Evolutionary conservation across 2,888 invertebrate genomes (phyloP).

Genomic region (Matsumyia berberina): DNA sequence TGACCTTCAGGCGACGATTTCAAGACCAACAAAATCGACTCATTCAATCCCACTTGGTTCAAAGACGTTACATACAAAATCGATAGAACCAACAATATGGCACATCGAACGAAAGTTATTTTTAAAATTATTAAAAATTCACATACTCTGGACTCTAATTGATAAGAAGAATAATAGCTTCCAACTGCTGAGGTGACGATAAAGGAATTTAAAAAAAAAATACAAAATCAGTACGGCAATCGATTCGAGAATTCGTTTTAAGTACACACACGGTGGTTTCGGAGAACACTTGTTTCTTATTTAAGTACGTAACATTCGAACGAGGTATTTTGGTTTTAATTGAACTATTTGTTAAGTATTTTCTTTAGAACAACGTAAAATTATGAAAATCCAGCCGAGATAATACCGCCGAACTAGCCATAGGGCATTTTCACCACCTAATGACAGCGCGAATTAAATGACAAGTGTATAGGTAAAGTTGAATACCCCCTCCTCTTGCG

Average conservation of each 20-base stretch:
- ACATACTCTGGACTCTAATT: constrained; percentile 44
- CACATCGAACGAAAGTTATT: not conserved
- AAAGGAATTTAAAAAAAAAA: not conserved
- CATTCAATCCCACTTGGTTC: constrained; percentile 8
- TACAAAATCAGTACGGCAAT: not conserved
- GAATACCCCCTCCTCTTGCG: constrained; percentile 17
- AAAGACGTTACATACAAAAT: constrained; percentile 11
- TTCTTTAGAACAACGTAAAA: constrained; percentile 23
- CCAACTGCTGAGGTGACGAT: not conserved
- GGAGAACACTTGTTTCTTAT: constrained; percentile 6
- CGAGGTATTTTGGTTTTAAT: constrained; percentile 51
- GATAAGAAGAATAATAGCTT: not conserved
- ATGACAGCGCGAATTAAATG: constrained; percentile 39
- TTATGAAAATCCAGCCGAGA: constrained; percentile 21
- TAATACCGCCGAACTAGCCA: constrained; percentile 46
- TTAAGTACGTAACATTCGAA: constrained; percentile 41
- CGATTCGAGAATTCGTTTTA: constrained; percentile 36
- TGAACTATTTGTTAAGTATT: constrained; percentile 7
- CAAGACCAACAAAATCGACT: constrained; percentile 59
- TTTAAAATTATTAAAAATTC: not conserved
- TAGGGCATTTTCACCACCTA: constrained; percentile 49
- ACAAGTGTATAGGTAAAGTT: constrained; percentile 16
- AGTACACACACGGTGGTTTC: constrained; percentile 11
- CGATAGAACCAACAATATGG: constrained; percentile 29
- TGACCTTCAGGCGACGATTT: constrained; percentile 58